Evolutionary conservation across 2,888 invertebrate genomes (phyloP), one percentile per base, ranked within the genome.

Genomic region (Cheilosia scutellata): DNA sequence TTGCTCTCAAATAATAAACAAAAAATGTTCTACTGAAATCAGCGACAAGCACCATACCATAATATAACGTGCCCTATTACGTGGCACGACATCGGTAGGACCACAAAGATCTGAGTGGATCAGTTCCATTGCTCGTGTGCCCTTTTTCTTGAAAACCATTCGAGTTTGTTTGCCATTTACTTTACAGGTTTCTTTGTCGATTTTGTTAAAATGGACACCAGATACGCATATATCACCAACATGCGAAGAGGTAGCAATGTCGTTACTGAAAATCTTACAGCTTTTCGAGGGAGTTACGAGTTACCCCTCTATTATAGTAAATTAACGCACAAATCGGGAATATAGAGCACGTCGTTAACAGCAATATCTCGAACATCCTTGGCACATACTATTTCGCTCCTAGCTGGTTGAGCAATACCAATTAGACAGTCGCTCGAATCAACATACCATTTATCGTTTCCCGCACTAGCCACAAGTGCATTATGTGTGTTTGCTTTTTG

Each of bases 1-100:
- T 70, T 16, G 31, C 55, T 16, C 47, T 70, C 20, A 57, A 47
- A 57, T 57, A 70, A 70, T 68, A 20, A 11, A 70, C 57, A 33
- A 57, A 42, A 2, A 42, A 9, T 57, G 29, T 57, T 55, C 68
- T 70, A 13, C 31, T 68, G 9, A 31, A 44, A 37, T 58, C 33
- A n/a, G 58, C 70, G 5, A 33, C 57, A 2, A 44, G 31, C n/a
- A n/a, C n/a, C n/a, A n/a, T 2, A 58, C 44, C 55, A 70, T 57
- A 9, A 60, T 51, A 29, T 37, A 71, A 16, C 16, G 49, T 6
- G 57, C 44, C 47, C 44, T 33, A 33, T 57, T 57, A 70, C 33
- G 33, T 7, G 25, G 57, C 33, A 47, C 13, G 13, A 47, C 47
- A 47, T 70, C 20, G 20, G 2, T 20, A 20, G 20, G 20, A 20